Conservation (phyloP, 2,888 invertebrate species). For the Dorcus hopei region DNA sequence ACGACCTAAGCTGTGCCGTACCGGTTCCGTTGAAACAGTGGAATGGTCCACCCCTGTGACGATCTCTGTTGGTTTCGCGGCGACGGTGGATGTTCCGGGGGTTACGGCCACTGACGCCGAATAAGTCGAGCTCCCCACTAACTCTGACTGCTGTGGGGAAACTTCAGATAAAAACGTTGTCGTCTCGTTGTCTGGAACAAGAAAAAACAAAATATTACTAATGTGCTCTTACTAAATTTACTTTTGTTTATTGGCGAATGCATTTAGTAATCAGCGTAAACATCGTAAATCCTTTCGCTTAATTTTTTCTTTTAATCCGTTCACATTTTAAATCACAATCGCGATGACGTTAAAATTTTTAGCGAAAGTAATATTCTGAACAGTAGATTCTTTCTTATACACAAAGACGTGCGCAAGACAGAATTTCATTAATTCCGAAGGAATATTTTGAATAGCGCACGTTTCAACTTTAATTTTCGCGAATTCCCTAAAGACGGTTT, state of each 20-base stretch:
- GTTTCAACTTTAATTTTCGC: conserved; percentile 1
- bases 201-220: conserved; percentile 9
- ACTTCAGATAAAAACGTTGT: conserved; percentile 23
- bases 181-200: conserved; percentile 31
- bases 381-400: neutral
- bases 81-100: conserved; percentile 15
- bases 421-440: neutral
- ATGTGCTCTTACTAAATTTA: neutral
- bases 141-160: conserved; percentile 20
- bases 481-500: neutral
- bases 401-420: neutral
- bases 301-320: no score
- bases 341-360: no score
- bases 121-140: conserved; percentile 17
- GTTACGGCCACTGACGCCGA: conserved; percentile 15
- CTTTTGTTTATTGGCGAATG: neutral
- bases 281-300: neutral
- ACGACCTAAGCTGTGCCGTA: conserved; percentile 37
- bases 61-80: conserved; percentile 14
- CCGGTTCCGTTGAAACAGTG: conserved; percentile 27
- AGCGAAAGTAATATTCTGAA: neutral
- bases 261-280: neutral
- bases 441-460: conserved; percentile 2
- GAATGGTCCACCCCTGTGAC: conserved; percentile 14
- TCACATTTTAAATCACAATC: no score